phyloP scores from a whole-genome alignment of 2,113 vertebrate species.

The Mungos mungo region DNA sequence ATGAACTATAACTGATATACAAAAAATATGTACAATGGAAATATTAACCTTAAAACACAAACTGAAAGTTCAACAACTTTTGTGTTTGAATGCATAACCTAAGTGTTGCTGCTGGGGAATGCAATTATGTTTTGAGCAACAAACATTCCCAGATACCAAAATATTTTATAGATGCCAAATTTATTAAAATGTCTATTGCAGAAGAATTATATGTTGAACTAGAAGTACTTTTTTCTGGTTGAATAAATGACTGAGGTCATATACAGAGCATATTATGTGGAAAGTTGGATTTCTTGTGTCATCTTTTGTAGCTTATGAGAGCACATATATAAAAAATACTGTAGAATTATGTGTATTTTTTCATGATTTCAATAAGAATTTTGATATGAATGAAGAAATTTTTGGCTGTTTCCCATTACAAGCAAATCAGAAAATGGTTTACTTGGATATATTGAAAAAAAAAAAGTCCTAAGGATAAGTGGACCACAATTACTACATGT shows the following conservation, averaged over 20 bases:
- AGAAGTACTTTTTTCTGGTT: neutral
- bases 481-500: neutral
- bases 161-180: neutral
- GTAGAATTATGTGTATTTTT: neutral
- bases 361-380: slow-evolving; percentile 23
- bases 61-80: neutral
- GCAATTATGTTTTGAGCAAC: neutral
- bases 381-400: slow-evolving; percentile 25
- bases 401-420: neutral
- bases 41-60: neutral
- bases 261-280: neutral
- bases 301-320: neutral
- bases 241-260: slow-evolving; percentile 1
- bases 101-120: neutral
- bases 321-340: neutral
- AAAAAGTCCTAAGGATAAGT: neutral
- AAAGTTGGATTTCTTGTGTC: slow-evolving; percentile 4
- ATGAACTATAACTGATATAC: neutral
- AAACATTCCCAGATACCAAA: neutral
- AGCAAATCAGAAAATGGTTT: slow-evolving; percentile 14
- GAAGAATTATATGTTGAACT: neutral
- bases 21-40: neutral
- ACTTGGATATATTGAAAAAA: neutral
- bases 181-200: neutral
- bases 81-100: neutral